Conservation (phyloP, 2,113 vertebrate genomes). For the Lanius ludovicianus region DNA sequence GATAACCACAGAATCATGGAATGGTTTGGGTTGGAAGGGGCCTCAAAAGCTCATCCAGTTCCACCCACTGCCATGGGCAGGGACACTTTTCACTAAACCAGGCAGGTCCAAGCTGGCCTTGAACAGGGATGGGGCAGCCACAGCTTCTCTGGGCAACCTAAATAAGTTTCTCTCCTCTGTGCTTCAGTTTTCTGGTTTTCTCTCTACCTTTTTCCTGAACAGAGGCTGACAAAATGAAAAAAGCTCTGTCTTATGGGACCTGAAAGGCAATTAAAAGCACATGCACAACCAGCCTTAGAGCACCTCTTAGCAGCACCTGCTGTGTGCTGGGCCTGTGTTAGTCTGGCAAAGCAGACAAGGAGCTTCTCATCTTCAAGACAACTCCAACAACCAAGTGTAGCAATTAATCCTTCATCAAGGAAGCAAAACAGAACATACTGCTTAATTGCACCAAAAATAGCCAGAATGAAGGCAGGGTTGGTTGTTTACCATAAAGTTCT, state of each 20-base stretch:
- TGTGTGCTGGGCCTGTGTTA: background rate
- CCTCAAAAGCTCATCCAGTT: background rate
- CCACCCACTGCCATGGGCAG: background rate
- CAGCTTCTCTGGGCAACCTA: background rate
- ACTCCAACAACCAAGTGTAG: background rate
- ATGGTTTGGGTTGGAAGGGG: background rate
- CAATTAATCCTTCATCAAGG: background rate
- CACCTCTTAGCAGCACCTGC: background rate
- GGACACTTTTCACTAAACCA: background rate
- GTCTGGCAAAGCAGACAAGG: background rate
- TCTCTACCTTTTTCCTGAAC: background rate
- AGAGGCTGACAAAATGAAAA: background rate
- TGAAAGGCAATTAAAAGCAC: background rate
- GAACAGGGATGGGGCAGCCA: background rate
- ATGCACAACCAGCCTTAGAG: background rate
- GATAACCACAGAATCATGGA: background rate
- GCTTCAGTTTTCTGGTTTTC: background rate
- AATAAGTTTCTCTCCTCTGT: background rate
- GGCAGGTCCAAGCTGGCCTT: background rate
- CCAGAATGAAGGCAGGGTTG: background rate
- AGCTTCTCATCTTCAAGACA: background rate
- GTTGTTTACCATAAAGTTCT: background rate
- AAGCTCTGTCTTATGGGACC: background rate
- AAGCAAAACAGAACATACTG: background rate
- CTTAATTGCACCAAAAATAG: background rate